Conservation (phyloP, 2,797 vertebrate genomes). For the Geotrypetes seraphini region DNA sequence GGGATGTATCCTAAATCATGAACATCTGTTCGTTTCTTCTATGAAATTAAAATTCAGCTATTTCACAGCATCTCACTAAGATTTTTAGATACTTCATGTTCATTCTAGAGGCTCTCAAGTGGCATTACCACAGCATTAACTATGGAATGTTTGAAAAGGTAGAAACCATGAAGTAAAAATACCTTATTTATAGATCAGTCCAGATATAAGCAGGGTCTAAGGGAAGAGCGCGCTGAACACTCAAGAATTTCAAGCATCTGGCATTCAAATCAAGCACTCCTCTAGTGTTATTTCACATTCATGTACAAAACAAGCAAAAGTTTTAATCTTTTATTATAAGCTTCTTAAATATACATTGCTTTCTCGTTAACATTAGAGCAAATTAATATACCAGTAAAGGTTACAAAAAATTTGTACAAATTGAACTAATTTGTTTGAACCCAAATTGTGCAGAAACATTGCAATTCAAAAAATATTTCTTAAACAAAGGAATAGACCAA, state of each 20-base stretch:
- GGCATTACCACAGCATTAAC: slow-evolving; percentile 19
- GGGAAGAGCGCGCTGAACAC: slow-evolving; percentile 37
- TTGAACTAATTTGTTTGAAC: slow-evolving; percentile 67
- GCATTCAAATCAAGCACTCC: slow-evolving; percentile 44
- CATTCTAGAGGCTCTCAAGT: too few relatives aligned
- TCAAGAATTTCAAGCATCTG: slow-evolving; percentile 45
- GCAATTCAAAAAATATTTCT: slow-evolving; percentile 49
- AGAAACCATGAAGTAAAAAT: too few relatives aligned
- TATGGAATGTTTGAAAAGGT: too few relatives aligned
- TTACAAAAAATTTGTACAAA: slow-evolving; percentile 59
- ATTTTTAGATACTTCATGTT: too few relatives aligned
- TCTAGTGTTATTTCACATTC: slow-evolving; percentile 43
- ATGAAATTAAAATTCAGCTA: too few relatives aligned
- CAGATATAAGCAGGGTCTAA: slow-evolving; percentile 63
- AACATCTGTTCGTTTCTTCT: too few relatives aligned
- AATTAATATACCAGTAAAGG: slow-evolving; percentile 42
- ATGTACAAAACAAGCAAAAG: slow-evolving; percentile 68
- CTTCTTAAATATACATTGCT: slow-evolving; percentile 52
- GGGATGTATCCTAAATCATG: too few relatives aligned
- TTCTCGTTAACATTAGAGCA: slow-evolving; percentile 57
- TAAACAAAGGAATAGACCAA: slow-evolving; percentile 54
- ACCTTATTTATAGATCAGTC: slow-evolving; percentile 19
- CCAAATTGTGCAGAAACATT: slow-evolving; percentile 54
- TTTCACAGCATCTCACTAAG: too few relatives aligned
- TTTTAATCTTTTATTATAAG: slow-evolving; percentile 67